These are phyloP conservation scores for Thymelicus sylvestris DNA, from an alignment of 2,888 invertebrate genomes.

Conservation along the genomic window DNA sequence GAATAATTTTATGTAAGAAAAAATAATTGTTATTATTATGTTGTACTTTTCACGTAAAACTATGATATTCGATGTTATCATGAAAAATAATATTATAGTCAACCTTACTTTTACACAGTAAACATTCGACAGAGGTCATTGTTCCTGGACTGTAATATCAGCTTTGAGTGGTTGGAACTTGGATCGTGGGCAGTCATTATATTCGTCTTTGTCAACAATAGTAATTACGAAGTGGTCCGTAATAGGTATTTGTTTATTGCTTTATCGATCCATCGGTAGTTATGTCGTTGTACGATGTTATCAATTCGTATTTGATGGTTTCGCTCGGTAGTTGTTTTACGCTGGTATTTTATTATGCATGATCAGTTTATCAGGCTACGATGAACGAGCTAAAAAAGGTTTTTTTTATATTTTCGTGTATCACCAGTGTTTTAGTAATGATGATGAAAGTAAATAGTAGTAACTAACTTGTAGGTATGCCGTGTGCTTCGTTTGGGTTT, in stretches of 20 bases:
- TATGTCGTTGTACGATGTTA: not conserved
- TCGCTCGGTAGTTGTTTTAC: not conserved
- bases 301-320: constrained; percentile 1
- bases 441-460: no score
- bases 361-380: no score
- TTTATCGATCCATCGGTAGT: constrained; percentile 14
- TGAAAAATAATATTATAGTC: not conserved
- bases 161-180: constrained; percentile 1
- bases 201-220: constrained; percentile 41
- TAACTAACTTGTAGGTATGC: no score
- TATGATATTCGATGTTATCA: not conserved
- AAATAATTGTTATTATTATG: no score
- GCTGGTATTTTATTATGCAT: not conserved
- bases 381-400: no score
- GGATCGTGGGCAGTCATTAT: constrained; percentile 15
- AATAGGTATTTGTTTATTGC: constrained; percentile 15
- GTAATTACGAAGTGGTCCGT: constrained; percentile 43
- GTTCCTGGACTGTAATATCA: constrained; percentile 2
- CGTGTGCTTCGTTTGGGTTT: no score
- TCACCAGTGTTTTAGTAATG: no score
- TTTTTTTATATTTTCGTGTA: no score
- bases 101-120: constrained; percentile 1
- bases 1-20: no score
- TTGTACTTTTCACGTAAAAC: no score
- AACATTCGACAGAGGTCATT: constrained; percentile 21